Base-by-base conservation (phyloP, 2,113 vertebrate species). In the Rhombomys opimus region DNA sequence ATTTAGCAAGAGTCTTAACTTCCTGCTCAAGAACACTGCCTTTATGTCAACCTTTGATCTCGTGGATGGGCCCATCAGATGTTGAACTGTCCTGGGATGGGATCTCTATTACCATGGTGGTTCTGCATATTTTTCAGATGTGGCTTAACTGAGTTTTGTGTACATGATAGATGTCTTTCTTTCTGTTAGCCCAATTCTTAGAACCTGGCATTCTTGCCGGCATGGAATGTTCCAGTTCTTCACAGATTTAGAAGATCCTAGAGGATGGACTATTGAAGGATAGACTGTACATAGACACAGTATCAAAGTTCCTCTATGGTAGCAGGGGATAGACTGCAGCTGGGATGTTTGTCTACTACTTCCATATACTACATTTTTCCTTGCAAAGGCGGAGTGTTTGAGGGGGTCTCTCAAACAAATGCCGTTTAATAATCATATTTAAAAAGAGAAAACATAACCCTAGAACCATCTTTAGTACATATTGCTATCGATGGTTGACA, bases 401-500 rank as follows among this genome's bases (percentile, higher is more conserved):
- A 17, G 90, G 61, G 46, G 95, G 73, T 88, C 95, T 97, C 95
- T 95, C 84, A 67, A 96, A 95, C 82, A 96, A 95, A 52, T 67
- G n/a, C 61, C 13, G 72, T 92, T 90, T 93, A 96, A 96, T 94
- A 93, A 93, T 96, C 95, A n/a, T 90, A 96, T 97, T 96, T 46
- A 46, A 17, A 38, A 72, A 63, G 63, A 94, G 70, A 93, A 98
- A 96, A 96, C 93, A 84, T 89, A 87, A 32, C 73, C 57, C 50
- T 78, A 90, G 59, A 77, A 87, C 54, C 54, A 95, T 94, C 80
- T 86, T 68, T 82, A 78, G 77, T 86, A 27, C 59, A 77, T 90
- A 88, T 75, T 86, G 85, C 78, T 89, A 90, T 89, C 63, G 88
- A 94, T 59, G 38, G 73, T 68, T 57, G 17, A 18, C 72, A 90